These are phyloP conservation scores for Neogale vison DNA, from an alignment of 2,113 vertebrate species.

Conservation along the genomic window DNA sequence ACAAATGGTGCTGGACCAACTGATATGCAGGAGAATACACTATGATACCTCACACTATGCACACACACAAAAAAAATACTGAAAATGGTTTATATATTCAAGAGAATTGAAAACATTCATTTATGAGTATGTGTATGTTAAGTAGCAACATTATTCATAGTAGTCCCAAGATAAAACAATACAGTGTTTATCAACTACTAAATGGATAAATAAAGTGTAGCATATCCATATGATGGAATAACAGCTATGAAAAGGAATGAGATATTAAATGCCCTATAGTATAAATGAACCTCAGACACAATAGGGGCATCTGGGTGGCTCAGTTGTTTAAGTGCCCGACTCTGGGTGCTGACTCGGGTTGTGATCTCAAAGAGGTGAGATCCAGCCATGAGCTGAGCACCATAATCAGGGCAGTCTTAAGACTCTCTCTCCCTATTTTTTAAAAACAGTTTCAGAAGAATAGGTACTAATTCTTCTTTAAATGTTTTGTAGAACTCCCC, in stretches of 20 bases:
- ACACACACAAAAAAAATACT: not conserved
- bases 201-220: not conserved
- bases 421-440: not conserved
- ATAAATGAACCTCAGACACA: not conserved
- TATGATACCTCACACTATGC: not conserved
- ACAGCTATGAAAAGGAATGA: not conserved
- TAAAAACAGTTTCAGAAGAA: not conserved
- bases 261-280: not conserved
- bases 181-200: not conserved
- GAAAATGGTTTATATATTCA: not conserved
- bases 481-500: not conserved
- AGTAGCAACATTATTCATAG: not conserved
- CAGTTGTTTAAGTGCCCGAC: not conserved
- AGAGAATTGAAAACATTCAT: not conserved
- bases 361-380: not conserved
- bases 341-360: not conserved
- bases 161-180: not conserved
- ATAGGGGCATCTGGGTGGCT: not conserved
- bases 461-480: not conserved
- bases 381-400: not conserved
- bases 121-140: not conserved
- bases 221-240: not conserved
- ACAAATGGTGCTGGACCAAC: not conserved
- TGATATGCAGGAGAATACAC: not conserved
- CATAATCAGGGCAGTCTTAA: not conserved